A percentile compares a stretch with the other conserved stretches of the same genome.
phyloP scores from a whole-genome alignment of 2,113 vertebrate species.

The Ceratotherium simum region DNA sequence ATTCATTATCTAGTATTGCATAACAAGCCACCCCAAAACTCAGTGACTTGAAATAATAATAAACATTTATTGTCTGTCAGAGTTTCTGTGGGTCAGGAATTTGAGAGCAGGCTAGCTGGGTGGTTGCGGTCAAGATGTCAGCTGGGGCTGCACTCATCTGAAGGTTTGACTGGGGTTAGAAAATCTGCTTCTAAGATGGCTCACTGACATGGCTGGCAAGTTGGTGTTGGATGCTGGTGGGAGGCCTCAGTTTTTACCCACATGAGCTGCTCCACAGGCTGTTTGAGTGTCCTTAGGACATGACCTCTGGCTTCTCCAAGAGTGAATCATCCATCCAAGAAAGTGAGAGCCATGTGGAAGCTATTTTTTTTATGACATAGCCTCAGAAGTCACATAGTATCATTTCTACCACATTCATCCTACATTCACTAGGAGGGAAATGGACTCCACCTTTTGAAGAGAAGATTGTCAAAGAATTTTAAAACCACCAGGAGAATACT shows the following conservation, averaged over 20 bases:
- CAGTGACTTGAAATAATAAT: not conserved
- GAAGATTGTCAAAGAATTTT: not conserved
- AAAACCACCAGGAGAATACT: not conserved
- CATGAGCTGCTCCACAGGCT: not conserved
- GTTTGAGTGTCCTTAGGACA: not conserved
- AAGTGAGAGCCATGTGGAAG: not conserved
- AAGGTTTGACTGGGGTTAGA: not conserved
- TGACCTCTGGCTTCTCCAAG: not conserved
- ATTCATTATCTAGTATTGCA: not conserved
- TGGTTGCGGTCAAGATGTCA: not conserved
- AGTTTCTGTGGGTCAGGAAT: not conserved
- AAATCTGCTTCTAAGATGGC: not conserved
- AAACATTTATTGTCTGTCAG: not conserved
- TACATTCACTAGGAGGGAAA: not conserved
- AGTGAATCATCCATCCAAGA: not conserved
- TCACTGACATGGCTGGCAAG: accelerated
- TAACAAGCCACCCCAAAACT: not conserved
- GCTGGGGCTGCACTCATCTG: not conserved
- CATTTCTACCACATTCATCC: not conserved
- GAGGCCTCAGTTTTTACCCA: not conserved
- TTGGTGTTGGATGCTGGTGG: not conserved
- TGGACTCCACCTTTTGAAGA: not conserved
- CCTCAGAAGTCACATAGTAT: not conserved
- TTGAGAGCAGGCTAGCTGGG: not conserved
- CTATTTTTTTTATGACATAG: not conserved